phyloP scores from a whole-genome alignment of 2,888 invertebrate genomes.

The Portevinia maculata region DNA sequence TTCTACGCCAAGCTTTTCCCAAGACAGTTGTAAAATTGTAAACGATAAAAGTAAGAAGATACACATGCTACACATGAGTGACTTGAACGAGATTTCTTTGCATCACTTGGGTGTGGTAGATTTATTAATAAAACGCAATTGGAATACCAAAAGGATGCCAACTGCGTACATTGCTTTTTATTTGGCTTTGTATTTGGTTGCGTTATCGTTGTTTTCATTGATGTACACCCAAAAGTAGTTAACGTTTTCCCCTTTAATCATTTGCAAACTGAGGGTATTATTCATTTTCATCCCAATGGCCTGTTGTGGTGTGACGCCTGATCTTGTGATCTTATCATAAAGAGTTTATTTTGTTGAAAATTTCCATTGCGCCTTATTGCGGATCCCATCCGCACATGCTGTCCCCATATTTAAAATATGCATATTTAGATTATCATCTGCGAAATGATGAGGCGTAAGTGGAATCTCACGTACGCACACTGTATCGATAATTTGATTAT shows the following conservation, averaged over 20 bases:
- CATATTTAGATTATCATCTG: too few species aligned
- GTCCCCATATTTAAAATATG: slow-evolving; percentile 32
- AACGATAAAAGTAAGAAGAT: slow-evolving; percentile 10
- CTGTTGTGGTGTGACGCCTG: slow-evolving; percentile 26
- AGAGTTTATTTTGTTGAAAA: slow-evolving; percentile 7
- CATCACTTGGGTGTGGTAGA: slow-evolving; percentile 49
- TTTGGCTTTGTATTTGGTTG: neutral
- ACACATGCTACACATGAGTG: slow-evolving; percentile 37
- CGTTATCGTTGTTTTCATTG: neutral
- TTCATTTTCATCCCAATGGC: slow-evolving; percentile 11
- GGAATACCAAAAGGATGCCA: slow-evolving; percentile 12
- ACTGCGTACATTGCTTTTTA: neutral
- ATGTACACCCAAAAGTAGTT: neutral
- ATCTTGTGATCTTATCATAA: slow-evolving; percentile 25
- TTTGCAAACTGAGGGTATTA: slow-evolving; percentile 3
- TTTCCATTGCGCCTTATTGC: slow-evolving; percentile 18
- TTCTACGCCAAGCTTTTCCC: neutral
- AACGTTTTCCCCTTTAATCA: slow-evolving; percentile 18
- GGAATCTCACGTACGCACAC: slow-evolving; percentile 42
- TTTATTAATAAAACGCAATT: slow-evolving; percentile 7
- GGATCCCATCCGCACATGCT: slow-evolving; percentile 3
- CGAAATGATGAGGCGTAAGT: slow-evolving; percentile 19
- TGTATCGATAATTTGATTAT: neutral
- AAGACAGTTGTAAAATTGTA: slow-evolving; percentile 13
- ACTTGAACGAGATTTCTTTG: slow-evolving; percentile 27